phyloP scores from a whole-genome alignment of 1,140 invertebrate species.

The Acromyrmex echinatior region DNA sequence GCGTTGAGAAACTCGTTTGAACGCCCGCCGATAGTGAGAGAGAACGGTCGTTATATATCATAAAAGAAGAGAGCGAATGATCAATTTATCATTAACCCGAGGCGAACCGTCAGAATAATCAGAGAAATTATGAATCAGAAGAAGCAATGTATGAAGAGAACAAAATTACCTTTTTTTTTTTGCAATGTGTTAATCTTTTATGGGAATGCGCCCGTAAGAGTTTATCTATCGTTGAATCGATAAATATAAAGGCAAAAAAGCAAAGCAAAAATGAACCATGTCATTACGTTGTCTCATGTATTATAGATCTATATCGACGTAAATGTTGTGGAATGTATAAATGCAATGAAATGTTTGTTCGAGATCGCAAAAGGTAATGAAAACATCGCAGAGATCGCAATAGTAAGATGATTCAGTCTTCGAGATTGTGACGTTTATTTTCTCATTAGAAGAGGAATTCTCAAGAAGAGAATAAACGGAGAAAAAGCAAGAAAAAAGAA shows the following conservation, averaged over 20 bases:
- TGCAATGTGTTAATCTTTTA: not conserved
- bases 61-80: slow-evolving; percentile 9
- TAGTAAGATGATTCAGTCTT: slow-evolving; percentile 20
- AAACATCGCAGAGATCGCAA: not conserved
- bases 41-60: slow-evolving; percentile 21
- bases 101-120: not conserved
- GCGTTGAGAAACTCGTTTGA: slow-evolving; percentile 26
- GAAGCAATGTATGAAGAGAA: not conserved
- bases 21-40: slow-evolving; percentile 14
- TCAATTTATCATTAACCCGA: slow-evolving; percentile 24
- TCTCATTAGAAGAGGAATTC: slow-evolving; percentile 31
- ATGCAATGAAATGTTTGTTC: not conserved
- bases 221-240: not conserved
- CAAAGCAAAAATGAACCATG: not conserved
- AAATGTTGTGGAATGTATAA: not conserved
- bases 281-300: not conserved
- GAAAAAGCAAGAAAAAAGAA: not conserved
- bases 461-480: not conserved
- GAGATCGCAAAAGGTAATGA: not conserved
- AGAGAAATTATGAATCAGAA: not conserved
- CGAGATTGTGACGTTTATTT: slow-evolving; percentile 49
- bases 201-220: not conserved
- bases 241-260: not conserved
- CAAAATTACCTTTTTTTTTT: not conserved
- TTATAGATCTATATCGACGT: not conserved